These are phyloP conservation scores for Cyrtorhinus lividipennis DNA, from an alignment of 1,140 invertebrate species.

Conservation along the genomic window DNA sequence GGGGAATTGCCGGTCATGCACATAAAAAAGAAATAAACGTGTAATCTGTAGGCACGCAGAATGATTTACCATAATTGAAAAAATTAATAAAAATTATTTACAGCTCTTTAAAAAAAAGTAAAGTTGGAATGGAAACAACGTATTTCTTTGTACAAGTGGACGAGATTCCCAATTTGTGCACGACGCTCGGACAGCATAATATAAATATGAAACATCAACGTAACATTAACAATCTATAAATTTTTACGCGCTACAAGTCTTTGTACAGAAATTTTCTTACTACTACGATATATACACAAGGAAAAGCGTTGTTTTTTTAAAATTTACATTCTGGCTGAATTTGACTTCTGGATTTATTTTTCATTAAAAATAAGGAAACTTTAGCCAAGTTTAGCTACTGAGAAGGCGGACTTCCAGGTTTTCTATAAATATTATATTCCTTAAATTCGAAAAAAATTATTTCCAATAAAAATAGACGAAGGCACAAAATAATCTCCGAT, in stretches of 20 bases:
- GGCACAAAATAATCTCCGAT: slow-evolving; percentile 1
- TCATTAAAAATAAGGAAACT: background rate
- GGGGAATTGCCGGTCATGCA: background rate
- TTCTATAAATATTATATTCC: background rate
- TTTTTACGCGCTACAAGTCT: background rate
- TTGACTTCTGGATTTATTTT: background rate
- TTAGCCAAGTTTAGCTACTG: background rate
- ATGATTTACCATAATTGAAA: too few species aligned
- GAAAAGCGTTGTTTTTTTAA: background rate
- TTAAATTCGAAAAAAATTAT: background rate
- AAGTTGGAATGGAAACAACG: background rate
- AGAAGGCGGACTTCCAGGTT: too few species aligned
- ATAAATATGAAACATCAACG: background rate
- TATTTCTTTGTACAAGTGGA: background rate
- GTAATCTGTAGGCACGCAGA: background rate
- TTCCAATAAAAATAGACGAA: background rate
- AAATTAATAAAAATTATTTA: background rate
- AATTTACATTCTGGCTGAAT: background rate
- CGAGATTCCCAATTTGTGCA: too few species aligned
- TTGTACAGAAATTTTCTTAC: background rate
- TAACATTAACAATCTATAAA: background rate
- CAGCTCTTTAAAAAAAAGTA: background rate
- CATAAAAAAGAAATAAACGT: background rate
- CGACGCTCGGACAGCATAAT: too few species aligned
- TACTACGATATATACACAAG: background rate